Evolutionary conservation across 2,797 vertebrate species (phyloP).

Genomic region (Enteromius mattozi): DNA sequence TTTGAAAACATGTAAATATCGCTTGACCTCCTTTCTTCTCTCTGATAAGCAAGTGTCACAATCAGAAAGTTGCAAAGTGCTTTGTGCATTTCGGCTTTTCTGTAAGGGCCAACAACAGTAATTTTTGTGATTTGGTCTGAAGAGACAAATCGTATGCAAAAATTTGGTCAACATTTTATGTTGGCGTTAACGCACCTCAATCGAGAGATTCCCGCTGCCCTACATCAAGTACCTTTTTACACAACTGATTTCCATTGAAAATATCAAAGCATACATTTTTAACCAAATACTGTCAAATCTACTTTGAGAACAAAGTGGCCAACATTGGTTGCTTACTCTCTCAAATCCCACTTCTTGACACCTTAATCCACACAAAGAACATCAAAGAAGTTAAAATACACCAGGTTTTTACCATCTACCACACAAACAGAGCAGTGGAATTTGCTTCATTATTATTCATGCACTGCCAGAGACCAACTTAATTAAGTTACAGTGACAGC

Average conservation of each 20-base stretch:
- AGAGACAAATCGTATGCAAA: background rate
- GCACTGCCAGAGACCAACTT: background rate
- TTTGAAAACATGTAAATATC: background rate
- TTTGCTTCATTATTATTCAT: background rate
- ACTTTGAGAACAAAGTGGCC: background rate
- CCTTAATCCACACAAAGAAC: background rate
- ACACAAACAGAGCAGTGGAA: background rate
- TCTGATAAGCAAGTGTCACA: background rate
- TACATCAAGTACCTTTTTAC: background rate
- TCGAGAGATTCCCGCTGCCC: background rate
- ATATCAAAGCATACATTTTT: background rate
- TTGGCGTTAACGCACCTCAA: background rate
- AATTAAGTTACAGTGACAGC: background rate
- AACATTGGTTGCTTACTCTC: background rate
- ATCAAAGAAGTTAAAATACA: background rate
- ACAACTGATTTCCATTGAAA: background rate
- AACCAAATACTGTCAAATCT: background rate
- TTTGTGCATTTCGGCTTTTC: background rate
- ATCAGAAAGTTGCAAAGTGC: background rate
- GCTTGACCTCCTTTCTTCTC: background rate
- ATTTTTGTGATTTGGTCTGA: background rate
- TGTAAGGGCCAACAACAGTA: background rate
- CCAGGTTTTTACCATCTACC: background rate
- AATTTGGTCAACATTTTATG: no score
- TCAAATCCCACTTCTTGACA: background rate